These are phyloP conservation scores for Whitmania pigra DNA, from an alignment of 1,140 invertebrate species.

Conservation along the genomic window DNA sequence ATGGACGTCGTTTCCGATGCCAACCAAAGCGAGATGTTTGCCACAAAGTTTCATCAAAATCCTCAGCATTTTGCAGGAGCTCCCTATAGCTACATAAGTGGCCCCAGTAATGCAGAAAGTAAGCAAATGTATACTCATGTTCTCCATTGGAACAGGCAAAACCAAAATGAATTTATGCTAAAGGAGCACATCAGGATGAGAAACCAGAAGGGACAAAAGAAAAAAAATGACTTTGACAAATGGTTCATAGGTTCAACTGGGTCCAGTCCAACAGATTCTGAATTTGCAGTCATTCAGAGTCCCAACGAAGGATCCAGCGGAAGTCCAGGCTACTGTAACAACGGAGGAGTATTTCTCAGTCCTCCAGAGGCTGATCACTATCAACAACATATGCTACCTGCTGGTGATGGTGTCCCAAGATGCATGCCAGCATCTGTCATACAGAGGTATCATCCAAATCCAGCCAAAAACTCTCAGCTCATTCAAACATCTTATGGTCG, in stretches of 20 bases:
- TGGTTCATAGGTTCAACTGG: slow-evolving; percentile 11
- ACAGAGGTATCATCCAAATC: neutral
- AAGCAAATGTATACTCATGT: no score
- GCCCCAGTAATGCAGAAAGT: no score
- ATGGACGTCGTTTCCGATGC: no score
- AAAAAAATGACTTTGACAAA: no score
- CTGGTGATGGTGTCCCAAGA: neutral
- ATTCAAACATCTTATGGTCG: neutral
- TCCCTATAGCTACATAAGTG: no score
- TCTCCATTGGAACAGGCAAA: no score
- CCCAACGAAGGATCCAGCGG: neutral
- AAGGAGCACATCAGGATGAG: no score
- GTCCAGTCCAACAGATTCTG: slow-evolving; percentile 7
- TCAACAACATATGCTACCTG: neutral
- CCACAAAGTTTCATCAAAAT: no score
- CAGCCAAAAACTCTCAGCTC: neutral
- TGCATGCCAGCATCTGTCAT: neutral
- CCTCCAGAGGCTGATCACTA: neutral
- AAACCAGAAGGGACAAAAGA: no score
- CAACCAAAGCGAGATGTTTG: no score
- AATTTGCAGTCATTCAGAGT: neutral
- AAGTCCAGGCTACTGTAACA: neutral
- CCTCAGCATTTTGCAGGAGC: no score
- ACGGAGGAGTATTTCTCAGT: neutral
- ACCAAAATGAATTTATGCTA: no score